phyloP scores from a whole-genome alignment of 2,113 vertebrate species.

The Corythaeola cristata region DNA sequence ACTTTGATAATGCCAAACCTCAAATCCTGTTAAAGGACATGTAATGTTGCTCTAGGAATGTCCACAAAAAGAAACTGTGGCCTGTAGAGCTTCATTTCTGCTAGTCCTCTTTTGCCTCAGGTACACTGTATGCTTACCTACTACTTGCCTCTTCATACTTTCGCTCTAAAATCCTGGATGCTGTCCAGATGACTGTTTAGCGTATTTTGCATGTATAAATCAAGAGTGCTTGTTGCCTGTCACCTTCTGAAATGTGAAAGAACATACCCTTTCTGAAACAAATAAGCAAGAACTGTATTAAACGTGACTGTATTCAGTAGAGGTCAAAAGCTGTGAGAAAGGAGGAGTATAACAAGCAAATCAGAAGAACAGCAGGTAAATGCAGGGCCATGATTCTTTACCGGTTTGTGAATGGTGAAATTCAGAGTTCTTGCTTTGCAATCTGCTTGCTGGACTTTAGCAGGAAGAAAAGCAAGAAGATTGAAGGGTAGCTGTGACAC shows the following conservation, averaged over 20 bases:
- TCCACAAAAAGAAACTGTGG: neutral
- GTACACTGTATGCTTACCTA: neutral
- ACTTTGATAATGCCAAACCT: neutral
- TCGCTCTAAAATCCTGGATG: neutral
- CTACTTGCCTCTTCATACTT: neutral
- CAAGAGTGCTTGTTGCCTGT: neutral
- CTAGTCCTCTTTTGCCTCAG: neutral
- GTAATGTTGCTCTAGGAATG: neutral
- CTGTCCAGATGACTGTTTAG: neutral
- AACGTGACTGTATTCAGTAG: neutral
- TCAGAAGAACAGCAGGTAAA: neutral
- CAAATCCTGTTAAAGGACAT: neutral
- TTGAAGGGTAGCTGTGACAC: neutral
- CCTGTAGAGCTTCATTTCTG: neutral
- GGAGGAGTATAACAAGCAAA: neutral
- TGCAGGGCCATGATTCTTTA: neutral
- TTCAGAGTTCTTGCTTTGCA: neutral
- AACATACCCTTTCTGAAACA: neutral
- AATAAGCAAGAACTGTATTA: neutral
- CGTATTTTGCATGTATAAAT: neutral
- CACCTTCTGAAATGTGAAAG: neutral
- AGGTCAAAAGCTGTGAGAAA: neutral
- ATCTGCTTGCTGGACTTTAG: neutral
- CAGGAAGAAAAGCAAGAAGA: neutral
- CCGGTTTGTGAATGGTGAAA: neutral